A percentile compares a stretch with the other conserved stretches of the same genome.
Evolutionary conservation across 2,113 vertebrate species (phyloP).

Genomic region (Malurus melanocephalus): DNA sequence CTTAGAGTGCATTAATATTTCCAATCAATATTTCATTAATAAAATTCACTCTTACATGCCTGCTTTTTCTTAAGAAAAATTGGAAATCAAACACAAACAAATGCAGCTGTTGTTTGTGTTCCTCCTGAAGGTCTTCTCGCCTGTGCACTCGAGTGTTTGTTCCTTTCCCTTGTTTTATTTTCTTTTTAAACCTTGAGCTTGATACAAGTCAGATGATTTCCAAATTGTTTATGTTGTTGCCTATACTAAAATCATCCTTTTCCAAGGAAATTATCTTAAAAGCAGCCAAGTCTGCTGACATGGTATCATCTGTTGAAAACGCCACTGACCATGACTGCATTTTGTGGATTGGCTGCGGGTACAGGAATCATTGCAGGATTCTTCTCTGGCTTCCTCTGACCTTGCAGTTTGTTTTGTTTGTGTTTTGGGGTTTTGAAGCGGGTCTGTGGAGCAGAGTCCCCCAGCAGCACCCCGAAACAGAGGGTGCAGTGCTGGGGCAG

Average conservation of each 20-base stretch:
- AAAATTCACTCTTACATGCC: background rate
- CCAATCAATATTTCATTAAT: conserved; percentile 19
- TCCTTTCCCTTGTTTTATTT: background rate
- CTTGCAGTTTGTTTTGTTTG: background rate
- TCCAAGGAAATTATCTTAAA: background rate
- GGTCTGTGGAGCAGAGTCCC: background rate
- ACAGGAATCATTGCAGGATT: background rate
- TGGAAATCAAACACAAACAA: conserved; percentile 18
- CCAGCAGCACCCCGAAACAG: background rate
- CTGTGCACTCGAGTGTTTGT: background rate
- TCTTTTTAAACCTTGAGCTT: background rate
- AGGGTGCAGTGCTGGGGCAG: accelerated
- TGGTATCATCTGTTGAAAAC: background rate
- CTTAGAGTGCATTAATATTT: background rate
- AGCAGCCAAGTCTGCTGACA: background rate
- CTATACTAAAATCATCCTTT: background rate
- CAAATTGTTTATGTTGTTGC: background rate
- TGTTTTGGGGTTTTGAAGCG: background rate
- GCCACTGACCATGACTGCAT: background rate
- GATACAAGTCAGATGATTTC: conserved; percentile 6
- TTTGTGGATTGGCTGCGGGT: background rate
- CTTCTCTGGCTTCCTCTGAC: background rate
- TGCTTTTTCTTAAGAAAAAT: background rate
- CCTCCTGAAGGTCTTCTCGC: background rate
- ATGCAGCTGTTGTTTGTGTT: background rate